Conservation (phyloP, 2,113 vertebrate genomes). For the Limnothrissa miodon region DNA sequence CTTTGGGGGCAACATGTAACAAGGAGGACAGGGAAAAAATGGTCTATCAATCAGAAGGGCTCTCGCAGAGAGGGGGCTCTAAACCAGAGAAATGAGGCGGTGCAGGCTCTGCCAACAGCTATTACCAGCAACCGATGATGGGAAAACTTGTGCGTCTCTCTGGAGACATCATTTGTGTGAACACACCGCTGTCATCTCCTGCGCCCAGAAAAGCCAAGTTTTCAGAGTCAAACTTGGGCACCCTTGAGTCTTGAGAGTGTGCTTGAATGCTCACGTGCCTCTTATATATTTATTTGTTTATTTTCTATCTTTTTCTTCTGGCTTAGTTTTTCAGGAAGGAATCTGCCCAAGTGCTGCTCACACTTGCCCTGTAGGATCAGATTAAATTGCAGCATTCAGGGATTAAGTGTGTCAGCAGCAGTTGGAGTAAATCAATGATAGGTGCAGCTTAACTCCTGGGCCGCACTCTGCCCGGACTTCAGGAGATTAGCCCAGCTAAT, state of each 20-base stretch:
- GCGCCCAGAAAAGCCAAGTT: constrained; percentile 44
- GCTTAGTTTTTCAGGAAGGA: constrained; percentile 43
- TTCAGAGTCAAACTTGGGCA: constrained; percentile 49
- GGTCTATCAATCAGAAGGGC: constrained; percentile 60
- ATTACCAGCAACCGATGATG: constrained; percentile 62
- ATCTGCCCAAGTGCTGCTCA: not conserved
- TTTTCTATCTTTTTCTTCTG: not conserved
- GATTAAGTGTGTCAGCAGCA: constrained; percentile 67
- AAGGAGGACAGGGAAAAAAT: constrained; percentile 51
- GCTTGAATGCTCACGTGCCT: not conserved
- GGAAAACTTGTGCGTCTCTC: constrained; percentile 57
- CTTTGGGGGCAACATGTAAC: constrained; percentile 57
- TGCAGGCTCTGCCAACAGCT: constrained; percentile 56
- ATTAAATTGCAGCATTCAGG: constrained; percentile 58
- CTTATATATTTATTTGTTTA: not conserved
- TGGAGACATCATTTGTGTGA: constrained; percentile 61
- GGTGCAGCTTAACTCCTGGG: constrained; percentile 60
- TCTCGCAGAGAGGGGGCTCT: constrained; percentile 32
- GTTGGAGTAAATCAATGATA: constrained; percentile 57
- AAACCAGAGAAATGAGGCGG: constrained; percentile 60
- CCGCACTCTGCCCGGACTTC: constrained; percentile 51
- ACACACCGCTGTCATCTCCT: constrained; percentile 44
- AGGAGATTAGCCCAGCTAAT: constrained; percentile 65
- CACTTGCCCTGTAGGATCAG: constrained; percentile 55
- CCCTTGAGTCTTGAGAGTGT: not conserved